Percentiles rank a stretch among this genome's conserved stretches.
Conservation (phyloP, 2,888 invertebrate genomes). For the Ptychoptera albimana region DNA sequence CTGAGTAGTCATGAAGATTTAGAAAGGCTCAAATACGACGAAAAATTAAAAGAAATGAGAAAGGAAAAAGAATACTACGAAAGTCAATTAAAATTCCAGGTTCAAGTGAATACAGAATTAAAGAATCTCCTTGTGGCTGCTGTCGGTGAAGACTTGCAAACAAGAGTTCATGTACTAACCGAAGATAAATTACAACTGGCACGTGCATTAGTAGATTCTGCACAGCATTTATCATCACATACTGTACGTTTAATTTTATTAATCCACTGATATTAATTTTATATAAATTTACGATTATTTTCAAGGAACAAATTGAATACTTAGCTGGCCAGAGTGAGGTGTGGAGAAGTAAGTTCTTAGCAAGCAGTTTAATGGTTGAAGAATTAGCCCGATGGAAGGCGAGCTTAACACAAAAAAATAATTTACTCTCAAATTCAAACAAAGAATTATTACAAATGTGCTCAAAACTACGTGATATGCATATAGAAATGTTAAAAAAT, state of each 20-base stretch:
- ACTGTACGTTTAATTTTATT: slow-evolving; percentile 32
- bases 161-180: slow-evolving; percentile 74
- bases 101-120: slow-evolving; percentile 79
- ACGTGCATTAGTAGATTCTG: slow-evolving; percentile 67
- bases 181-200: slow-evolving; percentile 85
- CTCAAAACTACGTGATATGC: slow-evolving; percentile 29
- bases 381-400: slow-evolving; percentile 81
- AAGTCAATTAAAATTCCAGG: slow-evolving; percentile 72
- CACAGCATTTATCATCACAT: slow-evolving; percentile 71
- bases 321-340: slow-evolving; percentile 89
- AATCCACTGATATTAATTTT: background rate
- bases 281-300: slow-evolving; percentile 11
- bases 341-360: slow-evolving; percentile 91
- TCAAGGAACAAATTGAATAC: slow-evolving; percentile 76
- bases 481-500: slow-evolving; percentile 26
- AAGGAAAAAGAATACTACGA: slow-evolving; percentile 56
- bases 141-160: slow-evolving; percentile 86
- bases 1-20: background rate
- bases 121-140: slow-evolving; percentile 88
- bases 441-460: slow-evolving; percentile 23
- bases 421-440: slow-evolving; percentile 24
- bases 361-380: slow-evolving; percentile 87
- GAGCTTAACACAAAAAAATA: slow-evolving; percentile 43
- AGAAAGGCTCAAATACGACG: slow-evolving; percentile 23
- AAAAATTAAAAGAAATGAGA: slow-evolving; percentile 42